Evolutionary conservation across 2,888 invertebrate genomes (phyloP), one percentile per base, ranked within the genome.

Genomic region (Meandrusa payeni): DNA sequence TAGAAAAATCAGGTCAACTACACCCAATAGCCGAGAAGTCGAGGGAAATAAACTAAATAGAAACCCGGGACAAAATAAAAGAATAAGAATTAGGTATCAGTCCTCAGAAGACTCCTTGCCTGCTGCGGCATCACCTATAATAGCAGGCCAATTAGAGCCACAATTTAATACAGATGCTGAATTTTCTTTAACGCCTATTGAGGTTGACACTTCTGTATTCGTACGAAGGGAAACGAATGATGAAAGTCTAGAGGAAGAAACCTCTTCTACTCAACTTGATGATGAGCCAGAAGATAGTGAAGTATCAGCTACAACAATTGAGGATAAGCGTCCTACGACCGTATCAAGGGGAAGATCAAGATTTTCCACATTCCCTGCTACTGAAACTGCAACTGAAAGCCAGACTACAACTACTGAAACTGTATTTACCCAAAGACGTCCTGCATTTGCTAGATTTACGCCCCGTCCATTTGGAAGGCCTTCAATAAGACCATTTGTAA

Each of bases 111-210:
- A 86, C 51, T 80, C 85, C 1, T 55, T 80, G 10, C 64, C 79
- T 3, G 81, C 82, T 13, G 83, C 80, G 5, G 82, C 83, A 1
- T 68, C 78, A n/a, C 69, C 67, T 5, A 59, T 82, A 1, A 59
- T 73, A 5, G 69, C 76, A 54, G 83, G 83, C 6, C 71, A 76
- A 20, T 74, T 70, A 31, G 73, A 73, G 49, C 73, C 82, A 7
- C 64, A 62, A 48, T 40, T 77, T n/a, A 71, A 47, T 46, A 74
- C 54, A n/a, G 86, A 89, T 46, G 91, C 91, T 62, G 57, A 89
- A 7, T 74, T 89, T 29, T 90, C 90, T 1, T 64, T 91, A 29
- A 90, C 89, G 1, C 87, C 90, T 0, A 69, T 85, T 11, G 90
- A 91, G 53, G 49, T 69, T 5, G 73, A 73, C 41, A 51, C 57